phyloP scores from a whole-genome alignment of 2,888 invertebrate species.

The Thymelicus acteon region DNA sequence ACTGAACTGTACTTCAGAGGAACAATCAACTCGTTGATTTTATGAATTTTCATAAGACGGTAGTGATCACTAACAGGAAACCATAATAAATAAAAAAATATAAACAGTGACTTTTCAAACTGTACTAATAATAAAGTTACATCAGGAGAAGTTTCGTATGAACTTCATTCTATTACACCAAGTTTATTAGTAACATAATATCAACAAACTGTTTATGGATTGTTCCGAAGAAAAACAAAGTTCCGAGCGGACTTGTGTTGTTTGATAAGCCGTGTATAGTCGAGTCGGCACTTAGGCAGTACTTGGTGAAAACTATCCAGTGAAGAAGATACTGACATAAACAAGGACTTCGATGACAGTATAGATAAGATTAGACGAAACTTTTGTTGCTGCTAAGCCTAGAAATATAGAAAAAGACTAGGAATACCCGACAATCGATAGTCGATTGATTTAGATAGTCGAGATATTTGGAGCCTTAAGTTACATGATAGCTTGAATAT shows the following conservation, averaged over 20 bases:
- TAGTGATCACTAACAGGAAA: background rate
- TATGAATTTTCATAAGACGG: too few relatives aligned
- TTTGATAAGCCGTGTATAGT: background rate
- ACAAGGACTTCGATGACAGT: background rate
- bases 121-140: background rate
- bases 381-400: background rate
- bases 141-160: constrained; percentile 1
- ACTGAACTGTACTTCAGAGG: too few relatives aligned
- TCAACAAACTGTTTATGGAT: constrained; percentile 6
- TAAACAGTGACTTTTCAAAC: background rate
- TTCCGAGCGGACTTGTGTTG: background rate
- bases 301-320: background rate
- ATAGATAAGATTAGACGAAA: background rate
- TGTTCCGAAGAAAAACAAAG: constrained; percentile 10
- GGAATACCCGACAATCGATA: background rate
- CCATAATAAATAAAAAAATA: background rate
- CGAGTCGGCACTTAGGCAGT: background rate
- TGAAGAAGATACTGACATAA: background rate
- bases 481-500: background rate
- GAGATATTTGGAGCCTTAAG: background rate
- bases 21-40: too few relatives aligned
- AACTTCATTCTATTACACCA: constrained; percentile 5
- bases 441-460: background rate
- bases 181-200: constrained; percentile 10
- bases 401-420: background rate